phyloP scores from a whole-genome alignment of 2,113 vertebrate species.

The Nothoprocta perdicaria region DNA sequence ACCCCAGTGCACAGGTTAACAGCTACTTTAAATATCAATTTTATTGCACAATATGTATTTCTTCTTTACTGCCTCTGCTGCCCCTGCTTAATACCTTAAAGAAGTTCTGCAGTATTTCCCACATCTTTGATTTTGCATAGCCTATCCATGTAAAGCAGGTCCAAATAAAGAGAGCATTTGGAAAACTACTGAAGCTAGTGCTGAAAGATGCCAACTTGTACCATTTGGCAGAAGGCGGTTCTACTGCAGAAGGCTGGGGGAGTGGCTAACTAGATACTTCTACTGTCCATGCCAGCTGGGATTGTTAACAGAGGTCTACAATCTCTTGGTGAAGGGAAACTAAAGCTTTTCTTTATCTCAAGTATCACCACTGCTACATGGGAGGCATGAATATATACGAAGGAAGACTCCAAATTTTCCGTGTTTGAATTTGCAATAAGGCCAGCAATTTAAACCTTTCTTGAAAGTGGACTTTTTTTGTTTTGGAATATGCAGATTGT shows the following conservation, averaged over 20 bases:
- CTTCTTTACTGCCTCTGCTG: constrained; percentile 17
- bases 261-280: constrained; percentile 79
- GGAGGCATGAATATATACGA: constrained; percentile 79
- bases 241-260: constrained; percentile 81
- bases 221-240: constrained; percentile 81
- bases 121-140: constrained; percentile 13
- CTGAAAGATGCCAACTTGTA: constrained; percentile 75
- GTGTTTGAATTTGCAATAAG: constrained; percentile 58
- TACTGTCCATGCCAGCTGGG: constrained; percentile 73
- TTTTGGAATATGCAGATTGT: not conserved
- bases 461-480: not conserved
- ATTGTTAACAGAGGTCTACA: constrained; percentile 75
- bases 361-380: constrained; percentile 83
- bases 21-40: constrained; percentile 35
- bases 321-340: constrained; percentile 73
- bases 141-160: constrained; percentile 40
- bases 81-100: constrained; percentile 10
- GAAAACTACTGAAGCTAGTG: constrained; percentile 57
- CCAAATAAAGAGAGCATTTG: constrained; percentile 30
- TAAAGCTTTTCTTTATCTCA: constrained; percentile 81
- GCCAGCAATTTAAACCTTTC: constrained; percentile 25
- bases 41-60: not conserved
- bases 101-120: not conserved
- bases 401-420: constrained; percentile 67
- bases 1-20: constrained; percentile 21